A percentile compares a stretch with the other conserved stretches of the same genome.
phyloP scores from a whole-genome alignment of 2,113 vertebrate species.

The Glaucomys volans region DNA sequence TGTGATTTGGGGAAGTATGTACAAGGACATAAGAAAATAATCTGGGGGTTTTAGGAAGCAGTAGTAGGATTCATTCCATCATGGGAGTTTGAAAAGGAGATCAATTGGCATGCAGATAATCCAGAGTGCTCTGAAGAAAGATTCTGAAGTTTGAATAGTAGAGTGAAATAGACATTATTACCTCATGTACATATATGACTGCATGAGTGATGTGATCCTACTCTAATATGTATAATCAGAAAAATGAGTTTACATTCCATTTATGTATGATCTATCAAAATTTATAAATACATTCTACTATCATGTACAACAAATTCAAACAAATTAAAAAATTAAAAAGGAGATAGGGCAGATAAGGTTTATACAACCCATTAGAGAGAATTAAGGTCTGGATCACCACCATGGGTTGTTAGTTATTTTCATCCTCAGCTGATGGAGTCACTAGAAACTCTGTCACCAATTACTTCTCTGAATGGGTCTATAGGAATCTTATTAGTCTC shows the following conservation, averaged over 20 bases:
- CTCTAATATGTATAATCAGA: too few relatives aligned
- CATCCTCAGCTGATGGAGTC: background rate
- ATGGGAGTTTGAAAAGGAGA: background rate
- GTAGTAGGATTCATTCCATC: background rate
- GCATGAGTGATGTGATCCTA: too few relatives aligned
- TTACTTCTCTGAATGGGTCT: background rate
- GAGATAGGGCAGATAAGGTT: background rate
- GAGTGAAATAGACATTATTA: too few relatives aligned
- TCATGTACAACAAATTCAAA: too few relatives aligned
- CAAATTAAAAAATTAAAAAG: too few relatives aligned
- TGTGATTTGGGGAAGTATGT: background rate
- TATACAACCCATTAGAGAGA: background rate
- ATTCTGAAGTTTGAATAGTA: background rate
- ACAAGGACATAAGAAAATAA: slow-evolving; percentile 42
- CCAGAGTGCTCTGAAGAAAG: background rate
- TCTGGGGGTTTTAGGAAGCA: background rate
- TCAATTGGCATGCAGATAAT: background rate
- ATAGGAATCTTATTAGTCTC: background rate
- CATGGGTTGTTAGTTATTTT: background rate
- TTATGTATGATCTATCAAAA: too few relatives aligned
- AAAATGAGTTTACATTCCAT: too few relatives aligned
- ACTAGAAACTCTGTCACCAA: background rate
- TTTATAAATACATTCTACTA: too few relatives aligned
- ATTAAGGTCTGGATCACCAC: background rate
- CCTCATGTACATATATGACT: too few relatives aligned